Evolutionary conservation across 2,113 vertebrate species (phyloP), one percentile per base, ranked within the genome.

Genomic region (Zosterops japonicus): DNA sequence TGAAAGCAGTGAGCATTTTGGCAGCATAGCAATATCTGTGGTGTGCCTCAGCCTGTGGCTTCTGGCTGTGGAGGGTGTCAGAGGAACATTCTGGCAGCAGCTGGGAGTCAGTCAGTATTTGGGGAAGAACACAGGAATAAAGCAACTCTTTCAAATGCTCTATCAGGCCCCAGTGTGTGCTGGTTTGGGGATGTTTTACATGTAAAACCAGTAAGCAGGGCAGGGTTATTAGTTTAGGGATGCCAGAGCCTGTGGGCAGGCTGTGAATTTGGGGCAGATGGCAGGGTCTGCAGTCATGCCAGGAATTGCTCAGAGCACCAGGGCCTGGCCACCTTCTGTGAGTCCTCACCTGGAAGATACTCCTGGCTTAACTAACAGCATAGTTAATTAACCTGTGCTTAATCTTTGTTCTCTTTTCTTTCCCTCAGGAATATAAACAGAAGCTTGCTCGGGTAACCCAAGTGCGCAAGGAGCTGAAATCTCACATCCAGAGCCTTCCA

Each of bases 401-500:
- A 85, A 90, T 52, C 53, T 49, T 20, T 9, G 2, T 72, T 85
- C 42, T 90, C 61, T 39, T 82, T 57, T 93, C 56, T 94, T n/a
- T 90, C 33, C 78, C 47, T 65, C 97, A 99, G 99, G 99, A 99
- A 60, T 99, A 99, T 57, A 99, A 99, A 90, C 99, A 99, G 98
- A 99, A 99, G 96, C 98, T 99, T 29, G 99, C 99, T 12, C 98
- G 99, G 49, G 99, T 99, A 61, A 99, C 99, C 75, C 99, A 99
- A 85, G 99, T 99, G 82, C 98, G 99, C 93, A 99, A 99, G 97
- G 99, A 99, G 97, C 98, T 99, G 36, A 99, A 99, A 93, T 99
- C 99, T 33, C 99, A 99, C 97, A 99, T 99, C 98, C 99, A 99
- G 98, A 99, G 99, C 97, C 98, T 99, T 63, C 99, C 99, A 3